Base-by-base conservation (phyloP, 2,797 vertebrate genomes). In the Leptatherina wallacei region DNA sequence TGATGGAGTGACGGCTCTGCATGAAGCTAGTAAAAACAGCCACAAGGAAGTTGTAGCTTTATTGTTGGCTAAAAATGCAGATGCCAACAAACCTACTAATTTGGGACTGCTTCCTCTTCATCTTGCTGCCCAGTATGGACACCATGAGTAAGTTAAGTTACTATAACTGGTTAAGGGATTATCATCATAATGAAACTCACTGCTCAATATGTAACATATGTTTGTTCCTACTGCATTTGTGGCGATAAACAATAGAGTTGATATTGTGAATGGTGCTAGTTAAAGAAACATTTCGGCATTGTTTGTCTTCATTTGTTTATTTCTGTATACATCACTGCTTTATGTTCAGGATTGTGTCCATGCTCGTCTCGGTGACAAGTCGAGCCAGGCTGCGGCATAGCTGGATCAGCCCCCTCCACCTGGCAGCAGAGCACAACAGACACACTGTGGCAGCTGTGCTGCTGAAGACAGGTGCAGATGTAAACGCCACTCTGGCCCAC, bases 331-430 rank as follows among this genome's bases (percentile, higher is more conserved):
- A 16, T 29, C 13, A 32, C 67, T 24, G 4, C 69, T 71, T 29
- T 80, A 54, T 83, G 49, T 80, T 30, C 86, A 99, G 98, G 85
- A 95, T 98, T 57, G 96, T 99, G 57, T 95, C 95, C 71, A 90
- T 96, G 93, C 92, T 99, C 35, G 90, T 98, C 69, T 95, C 98
- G 0, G 95, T 96, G 82, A 99, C 96, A 0, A 98, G 98, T 75
- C 95, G 97, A 52, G 92, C 93, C 38, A 94, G 94, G 7, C 82
- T 98, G 70, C 97, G 96, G 66, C 92, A 96, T 33, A 96, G 96
- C 0, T 95, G 96, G 59, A 93, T 98, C 91, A 98, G 96, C 82
- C 98, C 98, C 30, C 93, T 99, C 71, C 98, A 99, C 89, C 86
- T 99, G 68, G 98, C 98, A 0, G 97, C 97, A 0, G 95, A 98